Percentiles rank a stretch among this genome's conserved stretches.
phyloP scores from a whole-genome alignment of 2,797 vertebrate species.

The Okamejei kenojei region DNA sequence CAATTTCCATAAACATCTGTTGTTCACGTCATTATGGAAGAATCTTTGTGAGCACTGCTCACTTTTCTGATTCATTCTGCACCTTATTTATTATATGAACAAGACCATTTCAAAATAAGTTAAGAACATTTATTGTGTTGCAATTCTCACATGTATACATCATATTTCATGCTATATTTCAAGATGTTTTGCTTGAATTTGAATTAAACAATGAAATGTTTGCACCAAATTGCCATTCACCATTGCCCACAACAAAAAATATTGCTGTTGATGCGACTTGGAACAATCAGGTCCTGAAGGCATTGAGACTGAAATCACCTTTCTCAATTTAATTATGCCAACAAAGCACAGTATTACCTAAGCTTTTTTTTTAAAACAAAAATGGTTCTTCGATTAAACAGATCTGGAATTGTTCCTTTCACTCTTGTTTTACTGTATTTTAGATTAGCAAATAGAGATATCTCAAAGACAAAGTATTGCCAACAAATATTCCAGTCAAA shows the following conservation, averaged over 20 bases:
- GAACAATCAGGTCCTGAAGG: background rate
- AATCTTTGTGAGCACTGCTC: slow-evolving; percentile 2
- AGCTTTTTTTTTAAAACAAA: background rate
- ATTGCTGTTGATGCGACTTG: background rate
- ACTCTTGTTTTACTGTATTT: background rate
- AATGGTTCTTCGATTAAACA: background rate
- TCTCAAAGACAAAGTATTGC: no score
- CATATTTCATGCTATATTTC: background rate
- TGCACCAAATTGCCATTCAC: background rate
- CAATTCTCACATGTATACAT: background rate
- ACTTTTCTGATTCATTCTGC: background rate
- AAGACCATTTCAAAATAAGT: background rate
- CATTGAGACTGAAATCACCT: background rate
- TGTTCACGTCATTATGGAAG: slow-evolving; percentile 19
- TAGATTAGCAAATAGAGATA: background rate
- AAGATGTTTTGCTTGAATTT: background rate
- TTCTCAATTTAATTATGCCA: background rate
- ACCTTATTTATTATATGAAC: background rate
- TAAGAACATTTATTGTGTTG: slow-evolving; percentile 7
- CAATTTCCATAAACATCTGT: slow-evolving; percentile 23
- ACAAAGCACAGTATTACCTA: background rate
- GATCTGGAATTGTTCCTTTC: background rate
- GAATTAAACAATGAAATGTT: background rate
- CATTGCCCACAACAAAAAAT: background rate
- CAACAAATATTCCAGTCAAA: background rate